Percentiles rank a stretch among this genome's conserved stretches.
Evolutionary conservation across 2,888 invertebrate genomes (phyloP).

Genomic region (Liposcelis brunnea): DNA sequence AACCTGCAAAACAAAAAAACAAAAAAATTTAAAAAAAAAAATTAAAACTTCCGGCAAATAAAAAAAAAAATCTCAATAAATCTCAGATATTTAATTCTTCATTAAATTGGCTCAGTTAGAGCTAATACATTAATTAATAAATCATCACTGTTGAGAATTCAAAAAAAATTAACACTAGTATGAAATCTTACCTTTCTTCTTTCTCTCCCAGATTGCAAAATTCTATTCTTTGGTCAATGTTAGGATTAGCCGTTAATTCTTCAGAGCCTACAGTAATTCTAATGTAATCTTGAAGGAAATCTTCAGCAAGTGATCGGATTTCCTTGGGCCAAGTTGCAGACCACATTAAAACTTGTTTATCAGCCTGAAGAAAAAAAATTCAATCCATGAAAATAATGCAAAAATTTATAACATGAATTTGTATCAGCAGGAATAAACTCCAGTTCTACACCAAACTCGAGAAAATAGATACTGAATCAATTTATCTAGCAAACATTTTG

Average conservation of each 20-base stretch:
- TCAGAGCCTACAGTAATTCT: conserved; percentile 86
- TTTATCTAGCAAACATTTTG: too few relatives aligned
- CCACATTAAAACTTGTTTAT: conserved; percentile 95
- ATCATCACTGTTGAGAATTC: too few relatives aligned
- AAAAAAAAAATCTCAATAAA: background rate
- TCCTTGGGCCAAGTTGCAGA: conserved; percentile 99
- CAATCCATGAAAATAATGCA: background rate
- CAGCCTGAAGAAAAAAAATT: conserved; percentile 35
- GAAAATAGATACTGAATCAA: too few relatives aligned
- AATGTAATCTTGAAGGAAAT: conserved; percentile 70
- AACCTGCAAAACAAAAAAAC: background rate
- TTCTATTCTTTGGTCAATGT: conserved; percentile 90
- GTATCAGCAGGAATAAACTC: too few relatives aligned
- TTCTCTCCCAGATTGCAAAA: conserved; percentile 78
- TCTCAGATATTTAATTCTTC: background rate
- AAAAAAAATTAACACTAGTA: too few relatives aligned
- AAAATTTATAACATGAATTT: background rate
- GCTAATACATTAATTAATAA: conserved; percentile 3
- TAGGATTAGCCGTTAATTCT: conserved; percentile 81
- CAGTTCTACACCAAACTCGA: too few relatives aligned
- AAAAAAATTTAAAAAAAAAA: background rate
- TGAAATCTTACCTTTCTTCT: conserved; percentile 32
- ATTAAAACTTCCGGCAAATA: background rate
- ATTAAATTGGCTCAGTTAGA: conserved; percentile 3
- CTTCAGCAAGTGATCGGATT: conserved; percentile 77